Evolutionary conservation across 2,888 invertebrate species (phyloP).

Genomic region (Drosophila kokeensis): DNA sequence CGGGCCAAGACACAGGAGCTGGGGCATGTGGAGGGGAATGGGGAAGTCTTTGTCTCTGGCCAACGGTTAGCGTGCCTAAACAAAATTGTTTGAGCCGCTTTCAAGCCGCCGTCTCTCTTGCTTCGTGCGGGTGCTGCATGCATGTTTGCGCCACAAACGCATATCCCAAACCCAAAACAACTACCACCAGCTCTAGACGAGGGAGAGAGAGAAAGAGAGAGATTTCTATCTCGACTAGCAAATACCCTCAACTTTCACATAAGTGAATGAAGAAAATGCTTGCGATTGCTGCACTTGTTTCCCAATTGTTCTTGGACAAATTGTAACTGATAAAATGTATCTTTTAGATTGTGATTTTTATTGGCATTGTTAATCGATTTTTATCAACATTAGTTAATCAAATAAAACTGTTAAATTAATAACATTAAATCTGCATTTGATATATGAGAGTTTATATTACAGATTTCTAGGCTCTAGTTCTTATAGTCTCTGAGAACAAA

Average conservation of each 20-base stretch:
- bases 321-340: background rate
- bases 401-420: background rate
- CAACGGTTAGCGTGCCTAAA: conserved; percentile 69
- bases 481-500: background rate
- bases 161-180: conserved; percentile 33
- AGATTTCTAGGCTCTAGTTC: fast-evolving
- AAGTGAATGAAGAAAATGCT: background rate
- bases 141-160: conserved; percentile 39
- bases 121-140: conserved; percentile 48
- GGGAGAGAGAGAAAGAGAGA: background rate
- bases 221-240: background rate
- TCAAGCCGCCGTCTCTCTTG: conserved; percentile 47
- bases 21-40: background rate
- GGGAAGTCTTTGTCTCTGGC: conserved; percentile 18
- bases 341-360: background rate
- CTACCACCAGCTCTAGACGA: background rate
- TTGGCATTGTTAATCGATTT: background rate
- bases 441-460: background rate
- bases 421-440: background rate
- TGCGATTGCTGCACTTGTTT: background rate
- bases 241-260: background rate
- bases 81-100: conserved; percentile 63
- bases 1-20: conserved; percentile 10
- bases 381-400: background rate
- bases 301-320: background rate